phyloP scores from a whole-genome alignment of 2,113 vertebrate genomes.

The Verasper variegatus region DNA sequence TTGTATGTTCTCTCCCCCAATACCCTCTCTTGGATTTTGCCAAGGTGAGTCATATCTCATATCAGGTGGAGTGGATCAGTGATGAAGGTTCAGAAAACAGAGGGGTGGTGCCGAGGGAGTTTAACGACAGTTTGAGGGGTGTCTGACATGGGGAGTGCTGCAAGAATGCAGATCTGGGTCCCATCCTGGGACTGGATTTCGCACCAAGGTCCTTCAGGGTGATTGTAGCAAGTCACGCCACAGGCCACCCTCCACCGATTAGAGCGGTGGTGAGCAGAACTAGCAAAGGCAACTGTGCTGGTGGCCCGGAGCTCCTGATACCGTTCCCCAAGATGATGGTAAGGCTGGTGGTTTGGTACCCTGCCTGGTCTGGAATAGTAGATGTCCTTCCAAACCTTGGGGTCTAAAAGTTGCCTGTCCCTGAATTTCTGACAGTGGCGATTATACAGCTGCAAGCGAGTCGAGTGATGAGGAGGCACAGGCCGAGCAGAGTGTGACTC shows the following conservation, averaged over 20 bases:
- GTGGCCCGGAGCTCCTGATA: not conserved
- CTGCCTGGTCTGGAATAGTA: not conserved
- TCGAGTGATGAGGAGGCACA: not conserved
- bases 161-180: not conserved
- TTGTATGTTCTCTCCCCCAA: too few species aligned
- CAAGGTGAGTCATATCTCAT: too few species aligned
- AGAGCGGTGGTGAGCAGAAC: not conserved
- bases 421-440: not conserved
- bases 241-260: not conserved
- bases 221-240: not conserved
- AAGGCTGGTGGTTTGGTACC: not conserved
- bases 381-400: not conserved
- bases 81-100: too few species aligned
- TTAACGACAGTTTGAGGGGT: not conserved
- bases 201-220: slow-evolving; percentile 7
- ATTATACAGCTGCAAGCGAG: not conserved
- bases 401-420: not conserved
- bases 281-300: not conserved
- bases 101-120: too few species aligned
- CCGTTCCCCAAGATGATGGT: not conserved
- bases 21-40: too few species aligned
- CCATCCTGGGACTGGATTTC: not conserved
- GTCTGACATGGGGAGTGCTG: not conserved
- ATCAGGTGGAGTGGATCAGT: too few species aligned
- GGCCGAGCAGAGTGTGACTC: not conserved